Conservation (phyloP, 2,113 vertebrate species). For the Pseudolaguvia tuberculata region DNA sequence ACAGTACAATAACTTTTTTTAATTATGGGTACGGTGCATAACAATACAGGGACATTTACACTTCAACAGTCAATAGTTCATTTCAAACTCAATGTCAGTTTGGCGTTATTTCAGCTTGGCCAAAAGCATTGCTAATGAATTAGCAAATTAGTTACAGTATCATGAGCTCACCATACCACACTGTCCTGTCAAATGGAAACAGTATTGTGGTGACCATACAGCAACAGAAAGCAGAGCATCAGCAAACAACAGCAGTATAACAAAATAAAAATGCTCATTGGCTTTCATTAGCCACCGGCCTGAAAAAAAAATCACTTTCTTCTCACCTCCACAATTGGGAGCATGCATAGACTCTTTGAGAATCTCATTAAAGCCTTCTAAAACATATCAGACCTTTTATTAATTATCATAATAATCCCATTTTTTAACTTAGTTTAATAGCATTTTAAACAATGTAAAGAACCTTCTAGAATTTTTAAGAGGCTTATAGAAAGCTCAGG, state of each 20-base stretch:
- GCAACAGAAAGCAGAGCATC: slow-evolving; percentile 34
- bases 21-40: too few relatives aligned
- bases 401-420: neutral
- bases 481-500: slow-evolving; percentile 15
- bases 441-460: neutral
- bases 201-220: slow-evolving; percentile 17
- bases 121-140: neutral
- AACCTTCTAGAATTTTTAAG: neutral
- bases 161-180: neutral
- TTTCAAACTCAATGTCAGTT: neutral
- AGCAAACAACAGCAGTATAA: slow-evolving; percentile 32
- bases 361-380: slow-evolving; percentile 28
- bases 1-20: too few relatives aligned
- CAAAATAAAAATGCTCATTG: slow-evolving; percentile 34
- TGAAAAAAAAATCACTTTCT: neutral
- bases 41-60: neutral
- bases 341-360: slow-evolving; percentile 43
- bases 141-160: neutral
- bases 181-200: neutral
- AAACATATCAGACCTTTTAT: slow-evolving; percentile 20
- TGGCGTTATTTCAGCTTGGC: neutral
- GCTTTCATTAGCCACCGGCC: slow-evolving; percentile 16
- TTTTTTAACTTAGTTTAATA: neutral
- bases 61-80: neutral
- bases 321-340: slow-evolving; percentile 29